These are phyloP conservation scores for Anguilla rostrata DNA, from an alignment of 2,113 vertebrate species.

Conservation along the genomic window DNA sequence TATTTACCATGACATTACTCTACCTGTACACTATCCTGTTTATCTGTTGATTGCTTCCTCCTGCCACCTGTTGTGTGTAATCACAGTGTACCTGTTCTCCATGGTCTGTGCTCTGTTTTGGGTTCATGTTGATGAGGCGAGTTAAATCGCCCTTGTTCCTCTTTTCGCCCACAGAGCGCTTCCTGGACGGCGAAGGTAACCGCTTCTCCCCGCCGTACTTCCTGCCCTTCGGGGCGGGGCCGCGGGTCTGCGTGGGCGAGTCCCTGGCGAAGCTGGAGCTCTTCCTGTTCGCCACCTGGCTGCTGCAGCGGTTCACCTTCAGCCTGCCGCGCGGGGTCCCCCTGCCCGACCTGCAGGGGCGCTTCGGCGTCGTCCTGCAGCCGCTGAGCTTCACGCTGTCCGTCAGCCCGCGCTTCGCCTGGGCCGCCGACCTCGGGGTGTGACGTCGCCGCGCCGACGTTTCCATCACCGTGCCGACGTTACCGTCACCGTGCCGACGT, in stretches of 20 bases:
- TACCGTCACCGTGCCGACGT: no score
- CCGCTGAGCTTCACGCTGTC: conserved; percentile 59
- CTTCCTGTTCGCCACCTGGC: conserved; percentile 69
- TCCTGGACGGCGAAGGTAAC: conserved; percentile 61
- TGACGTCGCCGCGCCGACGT: background rate
- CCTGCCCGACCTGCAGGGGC: conserved; percentile 65
- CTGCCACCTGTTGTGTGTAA: no score
- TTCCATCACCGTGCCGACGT: background rate
- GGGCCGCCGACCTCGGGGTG: conserved; percentile 4
- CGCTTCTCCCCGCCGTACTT: conserved; percentile 56
- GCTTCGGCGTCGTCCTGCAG: conserved; percentile 68
- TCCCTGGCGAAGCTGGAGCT: conserved; percentile 71
- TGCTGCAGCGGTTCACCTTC: conserved; percentile 71
- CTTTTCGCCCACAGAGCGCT: conserved; percentile 57
- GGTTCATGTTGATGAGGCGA: background rate
- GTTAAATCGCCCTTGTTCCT: background rate
- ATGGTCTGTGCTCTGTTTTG: no score
- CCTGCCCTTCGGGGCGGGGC: conserved; percentile 74
- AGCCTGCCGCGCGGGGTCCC: conserved; percentile 43
- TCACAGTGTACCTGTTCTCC: no score
- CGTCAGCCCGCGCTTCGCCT: conserved; percentile 49
- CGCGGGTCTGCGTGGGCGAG: conserved; percentile 74
- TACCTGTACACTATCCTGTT: no score
- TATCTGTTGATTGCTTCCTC: no score
- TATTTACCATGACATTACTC: no score